These are phyloP conservation scores for Chironomus riparius DNA, from an alignment of 2,888 invertebrate genomes.

Conservation along the genomic window DNA sequence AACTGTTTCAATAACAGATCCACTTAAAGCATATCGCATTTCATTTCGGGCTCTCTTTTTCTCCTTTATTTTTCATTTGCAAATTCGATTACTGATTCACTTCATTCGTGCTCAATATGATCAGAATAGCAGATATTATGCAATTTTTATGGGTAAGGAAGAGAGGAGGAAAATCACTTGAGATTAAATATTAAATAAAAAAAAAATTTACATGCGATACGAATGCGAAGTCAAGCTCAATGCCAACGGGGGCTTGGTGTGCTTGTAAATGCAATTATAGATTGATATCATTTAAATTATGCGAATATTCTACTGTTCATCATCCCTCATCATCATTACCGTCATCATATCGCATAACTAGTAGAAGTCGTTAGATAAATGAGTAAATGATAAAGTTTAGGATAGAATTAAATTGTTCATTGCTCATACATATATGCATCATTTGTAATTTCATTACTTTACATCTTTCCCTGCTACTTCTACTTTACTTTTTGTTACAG, in stretches of 20 bases:
- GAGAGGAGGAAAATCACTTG: not conserved
- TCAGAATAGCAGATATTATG: too few relatives aligned
- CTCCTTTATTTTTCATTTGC: too few relatives aligned
- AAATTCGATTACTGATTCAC: too few relatives aligned
- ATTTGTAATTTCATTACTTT: not conserved
- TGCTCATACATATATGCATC: not conserved
- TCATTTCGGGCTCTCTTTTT: too few relatives aligned
- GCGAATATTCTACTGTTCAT: not conserved
- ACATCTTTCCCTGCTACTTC: not conserved
- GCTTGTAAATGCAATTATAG: conserved; percentile 22
- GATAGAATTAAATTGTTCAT: not conserved
- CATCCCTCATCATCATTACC: not conserved
- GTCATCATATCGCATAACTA: not conserved
- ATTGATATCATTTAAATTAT: conserved; percentile 17
- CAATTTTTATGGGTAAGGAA: too few relatives aligned
- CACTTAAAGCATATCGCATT: too few relatives aligned
- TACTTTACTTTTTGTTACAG: not conserved
- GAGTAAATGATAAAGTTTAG: not conserved
- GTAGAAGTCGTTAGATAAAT: not conserved
- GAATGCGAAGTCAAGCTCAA: not conserved
- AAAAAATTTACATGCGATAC: not conserved
- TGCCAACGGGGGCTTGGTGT: not conserved
- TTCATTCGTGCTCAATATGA: too few relatives aligned
- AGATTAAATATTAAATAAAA: not conserved
- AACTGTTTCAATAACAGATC: too few relatives aligned